phyloP scores from a whole-genome alignment of 2,888 invertebrate genomes.

The Mesorhabditis sp. region DNA sequence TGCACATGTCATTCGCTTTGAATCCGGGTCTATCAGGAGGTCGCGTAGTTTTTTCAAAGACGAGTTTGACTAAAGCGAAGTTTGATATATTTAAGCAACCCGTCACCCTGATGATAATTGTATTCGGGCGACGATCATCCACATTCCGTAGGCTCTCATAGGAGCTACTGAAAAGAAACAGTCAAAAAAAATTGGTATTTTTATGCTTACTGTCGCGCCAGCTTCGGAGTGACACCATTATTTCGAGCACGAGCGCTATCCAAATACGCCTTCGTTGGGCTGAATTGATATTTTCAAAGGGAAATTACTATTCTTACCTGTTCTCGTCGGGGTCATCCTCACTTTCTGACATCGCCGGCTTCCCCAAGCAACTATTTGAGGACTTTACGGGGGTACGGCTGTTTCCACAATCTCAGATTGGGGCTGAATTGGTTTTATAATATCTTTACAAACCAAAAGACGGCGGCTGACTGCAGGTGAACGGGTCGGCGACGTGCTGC shows the following conservation, averaged over 20 bases:
- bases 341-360: background rate
- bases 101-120: background rate
- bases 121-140: slow-evolving; percentile 3
- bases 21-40: background rate
- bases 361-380: background rate
- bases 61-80: background rate
- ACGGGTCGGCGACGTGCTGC: background rate
- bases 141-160: background rate
- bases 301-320: background rate
- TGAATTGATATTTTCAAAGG: background rate
- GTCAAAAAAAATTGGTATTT: background rate
- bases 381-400: background rate
- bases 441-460: background rate
- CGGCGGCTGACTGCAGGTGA: slow-evolving; percentile 2
- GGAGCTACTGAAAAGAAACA: background rate
- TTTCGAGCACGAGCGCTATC: background rate
- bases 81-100: background rate
- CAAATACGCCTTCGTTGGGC: background rate
- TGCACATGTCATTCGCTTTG: background rate
- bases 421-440: background rate
- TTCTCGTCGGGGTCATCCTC: slow-evolving; percentile 5
- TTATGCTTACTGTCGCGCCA: background rate
- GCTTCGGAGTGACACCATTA: slow-evolving; percentile 5
- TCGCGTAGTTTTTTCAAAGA: slow-evolving; percentile 1
- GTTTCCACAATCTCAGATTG: background rate